phyloP scores from a whole-genome alignment of 64 coral and sea anemone species.

The Montipora capricornis region DNA sequence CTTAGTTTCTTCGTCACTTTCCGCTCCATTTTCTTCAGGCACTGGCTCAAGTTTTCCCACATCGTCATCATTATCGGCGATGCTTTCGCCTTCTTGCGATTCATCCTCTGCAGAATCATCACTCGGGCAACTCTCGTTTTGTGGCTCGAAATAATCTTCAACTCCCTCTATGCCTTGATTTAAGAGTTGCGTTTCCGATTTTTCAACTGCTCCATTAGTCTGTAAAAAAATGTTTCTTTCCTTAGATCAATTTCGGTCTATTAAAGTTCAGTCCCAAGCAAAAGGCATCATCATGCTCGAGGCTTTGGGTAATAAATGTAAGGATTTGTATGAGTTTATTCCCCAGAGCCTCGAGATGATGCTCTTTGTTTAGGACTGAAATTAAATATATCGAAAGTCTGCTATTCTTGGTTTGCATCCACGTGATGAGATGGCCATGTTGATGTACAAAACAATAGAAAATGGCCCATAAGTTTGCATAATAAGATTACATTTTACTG shows the following conservation, averaged over 20 bases:
- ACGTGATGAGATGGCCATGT: too few species aligned
- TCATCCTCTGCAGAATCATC: neutral
- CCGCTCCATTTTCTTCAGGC: neutral
- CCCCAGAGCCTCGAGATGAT: too few species aligned
- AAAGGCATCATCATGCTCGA: too few species aligned
- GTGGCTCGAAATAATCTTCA: neutral
- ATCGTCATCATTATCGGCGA: neutral
- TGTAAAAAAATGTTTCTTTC: neutral
- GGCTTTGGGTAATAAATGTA: too few species aligned
- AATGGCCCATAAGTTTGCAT: too few species aligned
- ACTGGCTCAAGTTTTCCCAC: neutral
- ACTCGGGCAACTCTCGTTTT: neutral
- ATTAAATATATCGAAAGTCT: too few species aligned
- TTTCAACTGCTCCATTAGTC: constrained; percentile 4
- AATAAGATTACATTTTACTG: too few species aligned
- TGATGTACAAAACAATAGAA: too few species aligned
- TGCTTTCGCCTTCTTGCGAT: neutral
- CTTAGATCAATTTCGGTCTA: neutral
- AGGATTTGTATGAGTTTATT: too few species aligned
- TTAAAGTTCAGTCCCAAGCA: too few species aligned
- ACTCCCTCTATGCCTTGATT: neutral
- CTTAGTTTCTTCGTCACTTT: neutral
- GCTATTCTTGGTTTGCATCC: too few species aligned
- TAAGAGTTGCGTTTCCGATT: neutral
- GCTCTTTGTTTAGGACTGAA: too few species aligned